A percentile compares a stretch with the other conserved stretches of the same genome.
Conservation (phyloP, 92 coral and sea anemone species). For the Heteractis magnifica region DNA sequence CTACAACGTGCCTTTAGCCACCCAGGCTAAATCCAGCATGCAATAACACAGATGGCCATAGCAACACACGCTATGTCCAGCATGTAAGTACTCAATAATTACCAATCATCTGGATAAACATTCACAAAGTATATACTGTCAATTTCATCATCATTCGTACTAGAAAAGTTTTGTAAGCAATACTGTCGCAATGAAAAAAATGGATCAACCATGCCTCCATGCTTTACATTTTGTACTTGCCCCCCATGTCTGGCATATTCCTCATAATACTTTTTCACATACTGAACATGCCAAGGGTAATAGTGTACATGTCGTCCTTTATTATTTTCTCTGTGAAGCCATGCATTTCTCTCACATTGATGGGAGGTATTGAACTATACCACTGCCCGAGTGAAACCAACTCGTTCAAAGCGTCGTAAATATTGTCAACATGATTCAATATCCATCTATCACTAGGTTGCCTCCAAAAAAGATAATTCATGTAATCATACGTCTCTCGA, state of each 20-base stretch:
- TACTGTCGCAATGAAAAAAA: background rate
- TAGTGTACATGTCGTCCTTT: background rate
- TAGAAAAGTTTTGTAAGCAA: background rate
- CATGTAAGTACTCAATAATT: too few species aligned
- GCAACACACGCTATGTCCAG: too few species aligned
- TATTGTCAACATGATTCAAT: background rate
- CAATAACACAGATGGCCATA: too few species aligned
- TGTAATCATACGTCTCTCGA: too few species aligned
- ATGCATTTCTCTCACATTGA: background rate
- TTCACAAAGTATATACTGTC: conserved; percentile 2
- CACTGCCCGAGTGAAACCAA: background rate
- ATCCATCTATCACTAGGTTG: conserved; percentile 1
- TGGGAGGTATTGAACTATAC: background rate
- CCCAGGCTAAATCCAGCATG: too few species aligned
- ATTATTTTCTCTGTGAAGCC: background rate
- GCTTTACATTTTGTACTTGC: background rate
- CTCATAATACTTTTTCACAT: background rate
- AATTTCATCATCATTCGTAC: background rate
- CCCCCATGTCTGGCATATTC: conserved; percentile 4
- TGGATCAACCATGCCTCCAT: background rate
- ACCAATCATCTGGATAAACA: background rate
- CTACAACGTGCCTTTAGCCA: too few species aligned
- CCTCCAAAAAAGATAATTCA: background rate
- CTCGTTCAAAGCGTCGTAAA: background rate
- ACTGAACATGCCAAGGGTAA: background rate